These are phyloP conservation scores for Tragelaphus imberbis DNA, from an alignment of 2,113 vertebrate species.

Conservation along the genomic window DNA sequence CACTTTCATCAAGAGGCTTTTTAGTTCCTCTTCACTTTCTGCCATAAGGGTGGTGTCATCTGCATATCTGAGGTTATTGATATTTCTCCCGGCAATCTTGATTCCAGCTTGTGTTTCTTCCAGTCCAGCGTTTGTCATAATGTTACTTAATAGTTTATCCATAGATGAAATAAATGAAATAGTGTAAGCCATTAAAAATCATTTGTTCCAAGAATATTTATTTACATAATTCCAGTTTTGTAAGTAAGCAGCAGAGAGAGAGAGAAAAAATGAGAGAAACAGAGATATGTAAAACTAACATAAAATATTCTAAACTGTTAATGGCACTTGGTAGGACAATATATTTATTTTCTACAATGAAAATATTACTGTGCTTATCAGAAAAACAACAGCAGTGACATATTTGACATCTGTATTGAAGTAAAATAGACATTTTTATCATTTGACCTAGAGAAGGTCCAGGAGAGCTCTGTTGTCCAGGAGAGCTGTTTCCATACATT, in stretches of 20 bases:
- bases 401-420: background rate
- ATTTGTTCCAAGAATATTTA: background rate
- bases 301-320: background rate
- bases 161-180: background rate
- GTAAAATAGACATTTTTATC: background rate
- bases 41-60: no score
- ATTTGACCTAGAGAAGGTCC: background rate
- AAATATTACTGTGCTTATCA: background rate
- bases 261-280: background rate
- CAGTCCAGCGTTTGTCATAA: no score
- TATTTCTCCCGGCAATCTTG: no score
- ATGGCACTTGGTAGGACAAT: background rate
- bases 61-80: no score
- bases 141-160: background rate
- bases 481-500: background rate
- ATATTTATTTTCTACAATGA: background rate
- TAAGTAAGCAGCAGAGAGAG: background rate
- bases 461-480: background rate
- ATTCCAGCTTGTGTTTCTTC: no score
- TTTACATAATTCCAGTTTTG: background rate
- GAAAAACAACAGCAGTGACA: background rate
- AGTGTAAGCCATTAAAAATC: background rate
- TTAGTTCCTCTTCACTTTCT: no score
- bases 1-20: no score
- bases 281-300: background rate